Conservation (phyloP, 2,113 vertebrate genomes). For the Neoarius graeffei region DNA sequence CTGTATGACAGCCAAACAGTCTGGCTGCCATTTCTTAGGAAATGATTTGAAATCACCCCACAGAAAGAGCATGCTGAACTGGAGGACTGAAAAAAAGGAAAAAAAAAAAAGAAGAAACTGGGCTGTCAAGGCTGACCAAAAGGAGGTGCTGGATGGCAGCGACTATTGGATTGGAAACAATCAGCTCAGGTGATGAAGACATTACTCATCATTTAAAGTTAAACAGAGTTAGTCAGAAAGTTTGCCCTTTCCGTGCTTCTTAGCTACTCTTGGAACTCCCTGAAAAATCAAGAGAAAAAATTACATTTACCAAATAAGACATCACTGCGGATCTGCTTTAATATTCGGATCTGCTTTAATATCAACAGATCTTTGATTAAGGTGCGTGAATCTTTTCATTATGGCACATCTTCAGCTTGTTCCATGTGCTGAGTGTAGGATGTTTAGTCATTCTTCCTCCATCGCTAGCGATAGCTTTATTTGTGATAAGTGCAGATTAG, state of each 20-base stretch:
- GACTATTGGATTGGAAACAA: neutral
- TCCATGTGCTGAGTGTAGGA: too few relatives aligned
- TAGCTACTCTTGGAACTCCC: neutral
- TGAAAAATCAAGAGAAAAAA: neutral
- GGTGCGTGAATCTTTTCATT: too few relatives aligned
- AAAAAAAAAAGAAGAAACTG: neutral
- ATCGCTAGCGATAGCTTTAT: too few relatives aligned
- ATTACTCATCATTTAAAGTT: neutral
- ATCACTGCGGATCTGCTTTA: neutral
- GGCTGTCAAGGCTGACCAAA: neutral
- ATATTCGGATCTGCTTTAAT: too few relatives aligned
- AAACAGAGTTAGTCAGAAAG: neutral
- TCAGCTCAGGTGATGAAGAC: neutral
- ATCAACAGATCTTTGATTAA: too few relatives aligned
- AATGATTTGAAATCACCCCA: neutral
- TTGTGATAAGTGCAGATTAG: too few relatives aligned
- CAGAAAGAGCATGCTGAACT: neutral
- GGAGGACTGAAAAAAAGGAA: neutral
- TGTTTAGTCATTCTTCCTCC: too few relatives aligned
- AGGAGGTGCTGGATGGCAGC: neutral
- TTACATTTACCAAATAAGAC: neutral
- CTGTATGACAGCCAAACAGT: conserved; percentile 16
- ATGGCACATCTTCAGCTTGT: too few relatives aligned
- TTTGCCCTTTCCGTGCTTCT: neutral
- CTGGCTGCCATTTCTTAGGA: neutral